Percentiles rank a stretch among this genome's conserved stretches.
Evolutionary conservation across 2,797 vertebrate species (phyloP).

Genomic region (Octomys mimax): DNA sequence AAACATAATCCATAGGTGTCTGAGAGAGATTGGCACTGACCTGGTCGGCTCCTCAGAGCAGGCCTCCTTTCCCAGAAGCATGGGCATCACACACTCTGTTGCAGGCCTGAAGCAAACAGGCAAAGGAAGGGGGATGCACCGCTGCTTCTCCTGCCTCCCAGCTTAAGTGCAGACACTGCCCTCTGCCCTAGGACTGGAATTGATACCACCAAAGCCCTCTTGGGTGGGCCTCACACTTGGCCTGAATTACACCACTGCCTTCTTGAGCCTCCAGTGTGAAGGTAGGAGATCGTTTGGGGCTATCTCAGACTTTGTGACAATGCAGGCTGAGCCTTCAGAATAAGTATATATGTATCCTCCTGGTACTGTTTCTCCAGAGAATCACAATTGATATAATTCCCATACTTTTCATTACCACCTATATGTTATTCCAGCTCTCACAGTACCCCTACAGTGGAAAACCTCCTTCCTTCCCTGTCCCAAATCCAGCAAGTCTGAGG

Average conservation of each 20-base stretch:
- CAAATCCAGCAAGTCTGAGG: not conserved
- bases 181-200: not conserved
- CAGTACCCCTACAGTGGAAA: not conserved
- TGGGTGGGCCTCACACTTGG: not conserved
- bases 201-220: not conserved
- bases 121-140: not conserved
- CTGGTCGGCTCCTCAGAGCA: not conserved
- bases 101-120: not conserved
- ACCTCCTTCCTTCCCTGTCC: not conserved
- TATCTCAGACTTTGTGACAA: not conserved
- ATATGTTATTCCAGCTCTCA: not conserved
- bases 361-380: not conserved
- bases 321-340: not conserved
- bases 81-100: not conserved
- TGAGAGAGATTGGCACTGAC: not conserved
- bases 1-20: not conserved
- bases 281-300: not conserved
- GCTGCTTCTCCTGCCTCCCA: not conserved
- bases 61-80: fast-evolving
- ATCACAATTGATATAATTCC: not conserved
- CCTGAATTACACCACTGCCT: not conserved
- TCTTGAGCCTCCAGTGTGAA: not conserved
- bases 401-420: not conserved
- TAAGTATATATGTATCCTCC: not conserved
- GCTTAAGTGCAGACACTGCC: not conserved